phyloP scores from a whole-genome alignment of 2,797 vertebrate genomes.

The Scleropages formosus region DNA sequence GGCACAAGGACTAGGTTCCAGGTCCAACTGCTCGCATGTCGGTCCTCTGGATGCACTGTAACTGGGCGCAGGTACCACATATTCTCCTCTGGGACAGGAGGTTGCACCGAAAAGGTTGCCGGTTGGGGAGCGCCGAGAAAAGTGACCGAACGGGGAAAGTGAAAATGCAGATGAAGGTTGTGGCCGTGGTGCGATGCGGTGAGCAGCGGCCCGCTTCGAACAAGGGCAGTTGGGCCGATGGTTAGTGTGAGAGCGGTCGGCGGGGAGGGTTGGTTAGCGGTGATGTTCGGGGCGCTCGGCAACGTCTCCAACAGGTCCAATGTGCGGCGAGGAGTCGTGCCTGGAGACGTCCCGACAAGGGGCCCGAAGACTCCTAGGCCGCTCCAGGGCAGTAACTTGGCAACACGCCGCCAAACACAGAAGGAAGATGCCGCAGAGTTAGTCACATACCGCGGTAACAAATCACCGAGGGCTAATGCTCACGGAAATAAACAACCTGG shows the following conservation, averaged over 20 bases:
- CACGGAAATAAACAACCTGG: background rate
- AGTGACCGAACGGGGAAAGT: too few species aligned
- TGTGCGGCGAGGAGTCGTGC: background rate
- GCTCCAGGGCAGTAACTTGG: background rate
- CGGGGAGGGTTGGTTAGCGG: background rate
- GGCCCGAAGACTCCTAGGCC: constrained; percentile 19
- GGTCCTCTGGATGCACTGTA: too few species aligned
- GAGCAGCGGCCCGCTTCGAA: background rate
- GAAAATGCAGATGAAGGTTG: too few species aligned
- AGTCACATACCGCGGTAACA: constrained; percentile 21
- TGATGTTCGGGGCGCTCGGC: constrained; percentile 33
- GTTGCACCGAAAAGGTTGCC: too few species aligned
- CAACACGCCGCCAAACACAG: constrained; percentile 2
- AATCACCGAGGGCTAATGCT: constrained; percentile 3
- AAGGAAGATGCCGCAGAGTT: constrained; percentile 3
- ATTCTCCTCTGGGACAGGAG: too few species aligned
- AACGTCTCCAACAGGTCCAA: constrained; percentile 30
- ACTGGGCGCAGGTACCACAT: too few species aligned
- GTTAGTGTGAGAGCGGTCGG: background rate
- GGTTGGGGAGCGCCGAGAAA: too few species aligned
- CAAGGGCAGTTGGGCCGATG: background rate
- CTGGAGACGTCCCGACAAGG: constrained; percentile 31
- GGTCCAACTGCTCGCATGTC: too few species aligned
- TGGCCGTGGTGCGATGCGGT: too few species aligned
- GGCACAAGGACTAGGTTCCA: too few species aligned